phyloP scores from a whole-genome alignment of 1,140 invertebrate species.

The Lasioglossum baleicum region DNA sequence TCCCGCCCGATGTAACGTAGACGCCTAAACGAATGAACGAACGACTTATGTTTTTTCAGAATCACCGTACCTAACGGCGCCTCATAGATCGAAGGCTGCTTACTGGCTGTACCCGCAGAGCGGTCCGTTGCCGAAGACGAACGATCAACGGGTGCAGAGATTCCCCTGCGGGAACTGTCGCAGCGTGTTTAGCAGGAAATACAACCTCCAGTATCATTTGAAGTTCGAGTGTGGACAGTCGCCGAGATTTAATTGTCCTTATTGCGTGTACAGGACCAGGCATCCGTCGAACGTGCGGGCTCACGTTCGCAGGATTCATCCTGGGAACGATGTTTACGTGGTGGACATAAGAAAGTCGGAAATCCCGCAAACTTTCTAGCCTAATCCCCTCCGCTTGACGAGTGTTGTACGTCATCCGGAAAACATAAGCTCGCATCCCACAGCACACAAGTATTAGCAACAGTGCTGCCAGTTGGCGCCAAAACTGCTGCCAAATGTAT shows the following conservation, averaged over 20 bases:
- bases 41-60: slow-evolving; percentile 46
- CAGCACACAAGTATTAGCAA: too few relatives aligned
- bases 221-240: slow-evolving; percentile 84
- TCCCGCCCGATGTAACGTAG: too few relatives aligned
- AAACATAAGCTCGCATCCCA: too few relatives aligned
- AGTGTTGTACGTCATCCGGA: too few relatives aligned
- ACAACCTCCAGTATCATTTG: slow-evolving; percentile 80
- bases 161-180: slow-evolving; percentile 51
- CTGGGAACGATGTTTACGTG: slow-evolving; percentile 79
- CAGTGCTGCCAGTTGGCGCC: too few relatives aligned
- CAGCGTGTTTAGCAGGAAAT: slow-evolving; percentile 54
- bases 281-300: slow-evolving; percentile 61
- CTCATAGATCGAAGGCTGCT: not conserved
- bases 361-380: not conserved
- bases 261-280: slow-evolving; percentile 72
- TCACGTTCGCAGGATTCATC: slow-evolving; percentile 82
- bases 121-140: not conserved
- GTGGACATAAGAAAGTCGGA: slow-evolving; percentile 54
- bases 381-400: too few relatives aligned
- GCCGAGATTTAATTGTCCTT: slow-evolving; percentile 82
- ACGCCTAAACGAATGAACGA: not conserved
- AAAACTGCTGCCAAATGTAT: too few relatives aligned
- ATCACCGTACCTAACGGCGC: not conserved
- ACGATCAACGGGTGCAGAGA: not conserved
- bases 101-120: not conserved